Conservation (phyloP, 2,888 invertebrate genomes). For the Xestia ashworthii region DNA sequence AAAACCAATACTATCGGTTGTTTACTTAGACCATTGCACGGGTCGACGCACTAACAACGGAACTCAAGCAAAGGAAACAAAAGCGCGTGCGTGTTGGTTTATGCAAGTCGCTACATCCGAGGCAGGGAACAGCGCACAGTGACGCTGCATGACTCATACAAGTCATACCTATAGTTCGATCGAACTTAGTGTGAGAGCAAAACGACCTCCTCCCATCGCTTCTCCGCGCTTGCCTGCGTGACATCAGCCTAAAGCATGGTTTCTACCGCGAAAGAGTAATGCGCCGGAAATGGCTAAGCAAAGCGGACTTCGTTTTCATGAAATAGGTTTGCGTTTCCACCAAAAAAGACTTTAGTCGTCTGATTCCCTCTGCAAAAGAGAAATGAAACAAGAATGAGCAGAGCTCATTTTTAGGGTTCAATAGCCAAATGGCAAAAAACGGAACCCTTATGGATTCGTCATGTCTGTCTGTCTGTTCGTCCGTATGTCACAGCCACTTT, state of each 20-base stretch:
- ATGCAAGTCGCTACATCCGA: neutral
- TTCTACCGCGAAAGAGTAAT: too few relatives aligned
- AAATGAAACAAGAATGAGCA: too few relatives aligned
- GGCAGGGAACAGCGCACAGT: neutral
- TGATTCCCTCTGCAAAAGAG: too few relatives aligned
- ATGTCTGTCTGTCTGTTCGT: too few relatives aligned
- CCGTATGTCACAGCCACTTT: too few relatives aligned
- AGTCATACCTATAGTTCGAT: neutral
- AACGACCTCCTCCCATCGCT: neutral
- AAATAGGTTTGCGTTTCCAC: too few relatives aligned
- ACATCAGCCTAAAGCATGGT: neutral
- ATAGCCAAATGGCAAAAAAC: too few relatives aligned
- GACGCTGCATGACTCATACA: neutral
- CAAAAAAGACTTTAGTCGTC: too few relatives aligned
- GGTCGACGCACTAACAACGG: neutral
- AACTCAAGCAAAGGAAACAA: neutral
- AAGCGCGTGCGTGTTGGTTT: neutral
- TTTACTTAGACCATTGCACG: neutral
- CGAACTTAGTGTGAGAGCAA: neutral
- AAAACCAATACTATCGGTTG: neutral
- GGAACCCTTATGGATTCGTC: too few relatives aligned
- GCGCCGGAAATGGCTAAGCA: too few relatives aligned
- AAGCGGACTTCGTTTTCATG: too few relatives aligned
- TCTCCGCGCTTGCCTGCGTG: neutral
- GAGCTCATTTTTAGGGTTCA: too few relatives aligned